Evolutionary conservation across 2,888 invertebrate genomes (phyloP).

Genomic region (Drosophila lacicola): DNA sequence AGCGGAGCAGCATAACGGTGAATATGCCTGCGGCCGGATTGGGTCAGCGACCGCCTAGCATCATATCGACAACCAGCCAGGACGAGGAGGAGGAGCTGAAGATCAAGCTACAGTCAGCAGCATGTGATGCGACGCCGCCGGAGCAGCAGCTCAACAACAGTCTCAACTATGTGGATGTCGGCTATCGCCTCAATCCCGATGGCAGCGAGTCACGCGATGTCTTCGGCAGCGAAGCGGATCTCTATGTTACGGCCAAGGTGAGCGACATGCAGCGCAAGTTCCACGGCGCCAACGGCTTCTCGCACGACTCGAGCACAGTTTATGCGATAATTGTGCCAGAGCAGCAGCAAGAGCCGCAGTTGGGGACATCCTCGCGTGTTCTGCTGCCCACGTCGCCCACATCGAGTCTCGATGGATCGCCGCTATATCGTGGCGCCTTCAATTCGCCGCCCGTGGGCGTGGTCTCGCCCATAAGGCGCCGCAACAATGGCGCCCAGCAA

Average conservation of each 20-base stretch:
- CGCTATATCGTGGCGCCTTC: slow-evolving; percentile 64
- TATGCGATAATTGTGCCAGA: slow-evolving; percentile 85
- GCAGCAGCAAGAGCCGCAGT: slow-evolving; percentile 55
- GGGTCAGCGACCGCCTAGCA: slow-evolving; percentile 88
- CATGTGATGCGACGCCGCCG: slow-evolving; percentile 63
- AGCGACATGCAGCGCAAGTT: slow-evolving; percentile 83
- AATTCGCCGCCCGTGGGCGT: slow-evolving; percentile 81
- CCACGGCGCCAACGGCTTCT: slow-evolving; percentile 82
- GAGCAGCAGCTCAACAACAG: slow-evolving; percentile 62
- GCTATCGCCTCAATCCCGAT: slow-evolving; percentile 85
- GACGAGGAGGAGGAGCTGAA: slow-evolving; percentile 88
- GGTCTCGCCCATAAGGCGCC: slow-evolving; percentile 79
- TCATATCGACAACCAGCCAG: slow-evolving; percentile 88
- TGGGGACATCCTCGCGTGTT: slow-evolving; percentile 37
- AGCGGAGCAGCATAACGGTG: slow-evolving; percentile 87
- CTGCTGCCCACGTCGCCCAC: slow-evolving; percentile 67
- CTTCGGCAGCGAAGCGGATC: slow-evolving; percentile 84
- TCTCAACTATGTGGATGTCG: slow-evolving; percentile 85
- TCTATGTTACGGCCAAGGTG: slow-evolving; percentile 83
- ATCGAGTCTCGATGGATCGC: slow-evolving; percentile 62
- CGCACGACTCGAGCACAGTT: slow-evolving; percentile 83
- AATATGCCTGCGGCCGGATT: slow-evolving; percentile 88
- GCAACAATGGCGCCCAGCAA: slow-evolving; percentile 51
- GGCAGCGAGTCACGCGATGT: slow-evolving; percentile 84
- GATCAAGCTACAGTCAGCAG: slow-evolving; percentile 84